Conservation (phyloP, 2,888 invertebrate genomes). For the Himalopsyche kuldschensis region DNA sequence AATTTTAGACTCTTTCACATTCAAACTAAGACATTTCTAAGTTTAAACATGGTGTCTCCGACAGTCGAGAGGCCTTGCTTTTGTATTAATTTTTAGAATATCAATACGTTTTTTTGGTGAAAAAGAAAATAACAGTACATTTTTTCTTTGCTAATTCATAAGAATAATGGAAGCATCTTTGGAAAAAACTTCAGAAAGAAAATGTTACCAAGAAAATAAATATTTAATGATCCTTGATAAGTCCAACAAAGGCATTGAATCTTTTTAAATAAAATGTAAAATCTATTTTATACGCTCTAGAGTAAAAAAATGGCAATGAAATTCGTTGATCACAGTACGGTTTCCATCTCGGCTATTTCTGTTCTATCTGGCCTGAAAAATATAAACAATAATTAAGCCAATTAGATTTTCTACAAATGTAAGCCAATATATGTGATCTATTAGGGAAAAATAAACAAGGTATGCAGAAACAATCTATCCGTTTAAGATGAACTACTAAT, state of each 20-base stretch:
- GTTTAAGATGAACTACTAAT: too few species aligned
- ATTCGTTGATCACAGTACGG: slow-evolving; percentile 74
- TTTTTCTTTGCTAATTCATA: slow-evolving; percentile 10
- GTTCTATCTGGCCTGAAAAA: slow-evolving; percentile 63
- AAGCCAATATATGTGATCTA: too few species aligned
- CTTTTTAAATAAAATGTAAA: neutral
- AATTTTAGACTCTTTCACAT: neutral
- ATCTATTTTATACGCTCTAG: neutral
- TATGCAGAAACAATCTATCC: too few species aligned
- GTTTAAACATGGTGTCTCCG: neutral
- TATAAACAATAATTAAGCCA: neutral
- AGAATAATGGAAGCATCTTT: slow-evolving; percentile 28
- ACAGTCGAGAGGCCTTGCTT: neutral
- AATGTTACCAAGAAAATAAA: neutral
- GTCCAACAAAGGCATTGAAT: neutral
- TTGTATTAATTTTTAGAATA: neutral
- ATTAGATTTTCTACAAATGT: neutral
- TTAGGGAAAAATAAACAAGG: too few species aligned
- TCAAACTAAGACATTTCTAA: neutral
- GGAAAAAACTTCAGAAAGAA: neutral
- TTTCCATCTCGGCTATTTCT: slow-evolving; percentile 88
- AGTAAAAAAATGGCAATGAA: neutral
- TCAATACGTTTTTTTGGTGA: neutral
- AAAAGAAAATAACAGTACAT: neutral
- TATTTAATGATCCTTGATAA: neutral